Evolutionary conservation across 2,797 vertebrate genomes (phyloP), one percentile per base, ranked within the genome.

Genomic region (Enteromius paludinosus): DNA sequence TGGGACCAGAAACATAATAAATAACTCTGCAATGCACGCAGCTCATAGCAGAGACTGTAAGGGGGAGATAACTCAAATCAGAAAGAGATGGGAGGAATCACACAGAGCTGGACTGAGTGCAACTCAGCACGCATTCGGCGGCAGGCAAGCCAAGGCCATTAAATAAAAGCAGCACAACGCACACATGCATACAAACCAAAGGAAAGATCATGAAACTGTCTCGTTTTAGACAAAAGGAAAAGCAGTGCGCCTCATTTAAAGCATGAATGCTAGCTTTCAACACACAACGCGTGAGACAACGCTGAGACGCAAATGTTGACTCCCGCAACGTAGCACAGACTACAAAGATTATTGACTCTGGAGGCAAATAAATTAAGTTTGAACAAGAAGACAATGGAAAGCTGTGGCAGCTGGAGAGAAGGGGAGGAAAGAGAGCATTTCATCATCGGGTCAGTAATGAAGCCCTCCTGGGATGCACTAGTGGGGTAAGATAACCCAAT

Each of bases 401-500:
- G n/a, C 49, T 33, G 62, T 77, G 73, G 74, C 81, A 83, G 73
- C 73, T 77, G 73, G 81, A 83, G 35, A 56, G 72, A 28, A 43
- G 33, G 25, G 43, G 28, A 41, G 83, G 33, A 73, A 74, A 71
- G 25, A 79, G 65, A 74, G 66, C 64, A 75, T 83, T 87, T 71
- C 62, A 81, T 84, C 74, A 85, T 79, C 28, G 45, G 47, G 66
- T 80, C 78, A 80, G 45, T 73, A 74, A 73, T 65, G 77, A 52
- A 61, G 25, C 15, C n/a, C 56, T 84, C 80, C 74, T 70, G 33
- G 45, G 59, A 79, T 75, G 41, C 84, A 69, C 61, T 74, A 56
- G 75, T 81, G 68, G 25, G 52, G 59, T 78, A 76, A 78, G 72
- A 86, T 70, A 84, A 86, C 84, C 87, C 83, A 86, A 83, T 87